A percentile compares a stretch with the other conserved stretches of the same genome.
phyloP scores from a whole-genome alignment of 2,113 vertebrate species.

The Chionomys nivalis region DNA sequence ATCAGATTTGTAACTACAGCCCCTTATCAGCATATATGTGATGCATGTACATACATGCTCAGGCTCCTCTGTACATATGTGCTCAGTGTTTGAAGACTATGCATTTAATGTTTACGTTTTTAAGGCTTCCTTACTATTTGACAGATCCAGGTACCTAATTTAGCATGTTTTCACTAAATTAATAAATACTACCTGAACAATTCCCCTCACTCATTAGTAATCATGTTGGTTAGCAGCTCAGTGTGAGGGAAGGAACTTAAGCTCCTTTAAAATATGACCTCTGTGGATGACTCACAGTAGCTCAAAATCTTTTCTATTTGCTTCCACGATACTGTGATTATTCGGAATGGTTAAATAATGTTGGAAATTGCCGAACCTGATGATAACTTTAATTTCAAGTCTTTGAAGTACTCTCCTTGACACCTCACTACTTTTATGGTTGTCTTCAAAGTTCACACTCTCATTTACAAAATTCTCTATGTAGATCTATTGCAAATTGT shows the following conservation, averaged over 20 bases:
- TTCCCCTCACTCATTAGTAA: background rate
- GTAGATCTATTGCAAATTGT: slow-evolving; percentile 81
- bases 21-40: background rate
- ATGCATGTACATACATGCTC: background rate
- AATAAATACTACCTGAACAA: background rate
- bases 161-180: background rate
- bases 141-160: background rate
- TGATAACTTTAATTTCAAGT: slow-evolving; percentile 79
- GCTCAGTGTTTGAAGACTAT: background rate
- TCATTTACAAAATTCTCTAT: slow-evolving; percentile 80
- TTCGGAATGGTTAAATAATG: slow-evolving; percentile 73
- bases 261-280: background rate
- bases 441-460: slow-evolving; percentile 77
- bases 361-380: slow-evolving; percentile 76
- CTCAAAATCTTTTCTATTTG: slow-evolving; percentile 56
- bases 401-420: slow-evolving; percentile 79
- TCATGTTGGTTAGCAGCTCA: background rate
- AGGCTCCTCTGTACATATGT: background rate
- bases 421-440: slow-evolving; percentile 67
- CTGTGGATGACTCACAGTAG: background rate
- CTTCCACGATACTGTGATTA: slow-evolving; percentile 68
- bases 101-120: slow-evolving; percentile 38
- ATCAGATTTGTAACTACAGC: background rate
- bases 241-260: slow-evolving; percentile 39
- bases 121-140: background rate